phyloP scores from a whole-genome alignment of 2,113 vertebrate species.

The Cheilinus undulatus region DNA sequence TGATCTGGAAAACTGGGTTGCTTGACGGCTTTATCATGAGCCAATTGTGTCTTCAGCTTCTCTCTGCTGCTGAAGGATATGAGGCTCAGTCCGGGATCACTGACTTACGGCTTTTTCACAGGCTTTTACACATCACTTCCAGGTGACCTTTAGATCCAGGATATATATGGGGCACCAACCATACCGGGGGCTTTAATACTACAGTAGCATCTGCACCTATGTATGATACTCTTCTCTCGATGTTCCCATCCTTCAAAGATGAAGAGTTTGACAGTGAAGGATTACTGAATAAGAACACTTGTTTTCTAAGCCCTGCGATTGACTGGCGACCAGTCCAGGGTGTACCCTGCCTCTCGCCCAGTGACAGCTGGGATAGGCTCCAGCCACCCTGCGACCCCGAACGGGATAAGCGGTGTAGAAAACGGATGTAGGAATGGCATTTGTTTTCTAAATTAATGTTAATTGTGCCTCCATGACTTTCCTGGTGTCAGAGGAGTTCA shows the following conservation, averaged over 20 bases:
- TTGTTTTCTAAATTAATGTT: not conserved
- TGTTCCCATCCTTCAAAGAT: not conserved
- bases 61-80: not conserved
- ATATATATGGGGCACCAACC: conserved; percentile 17
- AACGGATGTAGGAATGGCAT: too few relatives aligned
- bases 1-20: not conserved
- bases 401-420: too few relatives aligned
- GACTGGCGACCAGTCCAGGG: too few relatives aligned
- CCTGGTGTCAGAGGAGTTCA: not conserved
- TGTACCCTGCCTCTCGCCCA: too few relatives aligned
- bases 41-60: not conserved
- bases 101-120: not conserved
- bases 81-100: not conserved
- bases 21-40: conserved; percentile 36
- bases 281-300: too few relatives aligned
- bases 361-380: too few relatives aligned
- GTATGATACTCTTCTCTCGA: not conserved
- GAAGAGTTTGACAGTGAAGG: conserved; percentile 13
- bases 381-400: too few relatives aligned
- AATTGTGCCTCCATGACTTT: not conserved
- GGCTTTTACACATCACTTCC: not conserved
- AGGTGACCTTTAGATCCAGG: conserved; percentile 26
- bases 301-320: too few relatives aligned
- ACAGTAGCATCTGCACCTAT: not conserved
- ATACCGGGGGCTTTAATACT: not conserved